phyloP scores from a whole-genome alignment of 2,113 vertebrate species.

The Tupaia tana region DNA sequence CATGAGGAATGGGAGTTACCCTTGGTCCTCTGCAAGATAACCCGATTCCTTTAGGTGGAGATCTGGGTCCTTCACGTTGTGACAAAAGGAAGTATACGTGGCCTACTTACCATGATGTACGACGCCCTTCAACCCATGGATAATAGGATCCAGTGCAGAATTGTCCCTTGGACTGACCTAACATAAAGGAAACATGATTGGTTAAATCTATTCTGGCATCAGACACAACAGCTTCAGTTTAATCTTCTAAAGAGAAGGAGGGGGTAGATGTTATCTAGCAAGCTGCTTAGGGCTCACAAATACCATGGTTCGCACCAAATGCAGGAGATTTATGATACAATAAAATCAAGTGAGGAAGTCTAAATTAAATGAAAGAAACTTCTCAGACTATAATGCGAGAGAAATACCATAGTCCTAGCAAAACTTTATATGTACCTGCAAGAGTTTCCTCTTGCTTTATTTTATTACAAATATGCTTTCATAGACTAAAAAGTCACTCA shows the following conservation, averaged over 20 bases:
- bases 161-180: conserved; percentile 96
- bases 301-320: conserved; percentile 70
- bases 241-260: conserved; percentile 78
- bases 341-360: conserved; percentile 78
- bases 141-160: conserved; percentile 95
- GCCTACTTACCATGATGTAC: conserved; percentile 97
- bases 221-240: conserved; percentile 83
- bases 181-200: conserved; percentile 86
- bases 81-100: conserved; percentile 68
- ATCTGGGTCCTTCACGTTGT: conserved; percentile 69
- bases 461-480: conserved; percentile 64
- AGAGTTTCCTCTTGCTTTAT: conserved; percentile 49
- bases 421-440: conserved; percentile 49
- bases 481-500: conserved; percentile 61
- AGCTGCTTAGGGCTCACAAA: conserved; percentile 78
- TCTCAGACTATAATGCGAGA: conserved; percentile 72
- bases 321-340: conserved; percentile 68
- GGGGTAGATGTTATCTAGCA: conserved; percentile 73
- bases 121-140: conserved; percentile 96
- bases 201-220: conserved; percentile 87
- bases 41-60: conserved; percentile 72
- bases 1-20: conserved; percentile 77
- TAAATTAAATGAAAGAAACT: conserved; percentile 79
- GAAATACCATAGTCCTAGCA: conserved; percentile 32
- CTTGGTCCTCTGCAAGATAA: conserved; percentile 75